Base-by-base conservation (phyloP, 2,888 invertebrate genomes). In the Embidobia sp. region DNA sequence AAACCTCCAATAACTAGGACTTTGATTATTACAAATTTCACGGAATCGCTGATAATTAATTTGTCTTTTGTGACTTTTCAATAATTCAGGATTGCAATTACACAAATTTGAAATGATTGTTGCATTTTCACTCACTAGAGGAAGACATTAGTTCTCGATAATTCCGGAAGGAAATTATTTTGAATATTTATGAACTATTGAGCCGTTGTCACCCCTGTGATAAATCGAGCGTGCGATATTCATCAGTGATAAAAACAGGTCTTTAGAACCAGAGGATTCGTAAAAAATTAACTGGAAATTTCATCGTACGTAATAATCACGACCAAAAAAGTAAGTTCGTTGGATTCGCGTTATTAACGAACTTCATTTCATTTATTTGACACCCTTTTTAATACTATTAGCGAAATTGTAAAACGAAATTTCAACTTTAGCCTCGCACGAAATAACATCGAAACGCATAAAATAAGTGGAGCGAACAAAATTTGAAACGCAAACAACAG, bases 171-270 rank as follows among this genome's bases (percentile, higher is more conserved):
- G 27, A 40, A 40, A 22, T 55, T 29, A 29, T 27, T 55, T 29
- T 55, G 40, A 40, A 40, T 40, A 40, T 55, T 40, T 55, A 55
- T 55, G 16, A 55, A 29, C 35, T 15, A 53, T 37, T 53, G n/a
- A n/a, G 26, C 26, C 19, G n/a, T 8, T 55, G 40, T 16, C 55
- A 29, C n/a, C 40, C 10, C 4, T 29, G n/a, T 55, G 40, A 29
- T 55, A 15, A 16, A 53, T 19, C 37, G 10, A 22, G 6, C n/a
- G 10, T 5, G 13, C n/a, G 15, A 44, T n/a, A 19, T 11, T 11
- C 4, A 11, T 6, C 44, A n/a, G n/a, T 10, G 6, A 19, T 6
- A 22, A 18, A 19, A 44, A 44, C 19, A 13, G 1, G 8, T 10
- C 26, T n/a, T 26, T 13, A 15, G 37, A n/a, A 10, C 6, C 4